These are phyloP conservation scores for Trachops cirrhosus DNA, from an alignment of 2,797 vertebrate species.

Conservation along the genomic window DNA sequence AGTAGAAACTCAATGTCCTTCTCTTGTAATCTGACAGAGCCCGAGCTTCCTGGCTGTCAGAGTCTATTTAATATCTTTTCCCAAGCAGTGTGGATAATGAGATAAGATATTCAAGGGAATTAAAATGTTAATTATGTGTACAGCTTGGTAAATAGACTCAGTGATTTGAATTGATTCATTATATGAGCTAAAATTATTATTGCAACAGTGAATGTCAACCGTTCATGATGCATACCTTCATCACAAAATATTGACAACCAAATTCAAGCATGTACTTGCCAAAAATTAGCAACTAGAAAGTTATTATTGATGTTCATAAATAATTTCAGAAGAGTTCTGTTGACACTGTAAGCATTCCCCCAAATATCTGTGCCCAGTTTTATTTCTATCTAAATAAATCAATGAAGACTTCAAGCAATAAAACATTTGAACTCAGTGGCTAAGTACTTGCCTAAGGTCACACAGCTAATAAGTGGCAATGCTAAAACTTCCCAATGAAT, in stretches of 20 bases:
- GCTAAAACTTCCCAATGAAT: constrained; percentile 8
- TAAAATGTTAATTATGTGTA: constrained; percentile 75
- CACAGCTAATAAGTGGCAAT: neutral
- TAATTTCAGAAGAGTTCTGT: neutral
- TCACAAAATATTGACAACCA: constrained; percentile 56
- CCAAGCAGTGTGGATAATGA: constrained; percentile 66
- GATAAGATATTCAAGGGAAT: constrained; percentile 69
- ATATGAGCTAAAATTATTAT: constrained; percentile 70
- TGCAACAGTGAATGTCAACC: constrained; percentile 67
- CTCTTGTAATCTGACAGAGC: neutral
- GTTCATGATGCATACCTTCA: constrained; percentile 64
- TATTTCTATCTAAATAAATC: neutral
- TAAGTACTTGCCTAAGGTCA: neutral
- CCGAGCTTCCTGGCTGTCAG: constrained; percentile 14
- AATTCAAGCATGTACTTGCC: constrained; percentile 18
- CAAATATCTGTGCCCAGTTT: neutral
- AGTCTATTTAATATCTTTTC: constrained; percentile 58
- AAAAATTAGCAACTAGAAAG: constrained; percentile 47
- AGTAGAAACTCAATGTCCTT: neutral
- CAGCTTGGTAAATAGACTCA: constrained; percentile 61
- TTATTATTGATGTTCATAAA: constrained; percentile 24
- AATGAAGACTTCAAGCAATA: neutral
- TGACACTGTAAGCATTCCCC: neutral
- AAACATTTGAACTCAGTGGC: neutral
- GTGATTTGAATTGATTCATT: constrained; percentile 71